Conservation (phyloP, 53 echinoderm and acorn worm species). For the Henricia sp. region DNA sequence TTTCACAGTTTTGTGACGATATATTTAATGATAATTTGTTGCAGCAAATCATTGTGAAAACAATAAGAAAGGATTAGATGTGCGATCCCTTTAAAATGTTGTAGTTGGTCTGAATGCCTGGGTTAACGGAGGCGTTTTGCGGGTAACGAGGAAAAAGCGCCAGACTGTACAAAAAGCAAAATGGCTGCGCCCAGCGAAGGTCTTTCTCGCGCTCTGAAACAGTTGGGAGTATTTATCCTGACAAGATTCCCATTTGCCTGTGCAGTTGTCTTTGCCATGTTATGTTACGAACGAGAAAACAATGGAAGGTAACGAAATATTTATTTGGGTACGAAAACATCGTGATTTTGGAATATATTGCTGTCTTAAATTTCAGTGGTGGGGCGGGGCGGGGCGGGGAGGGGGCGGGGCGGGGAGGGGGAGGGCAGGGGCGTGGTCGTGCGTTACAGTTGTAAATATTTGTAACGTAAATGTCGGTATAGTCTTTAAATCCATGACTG, state of each 20-base stretch:
- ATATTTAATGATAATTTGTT: too few relatives aligned
- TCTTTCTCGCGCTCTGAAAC: slow-evolving; percentile 37
- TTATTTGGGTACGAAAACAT: background rate
- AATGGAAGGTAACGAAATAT: slow-evolving; percentile 30
- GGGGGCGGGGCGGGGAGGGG: too few relatives aligned
- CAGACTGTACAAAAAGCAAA: slow-evolving; percentile 41
- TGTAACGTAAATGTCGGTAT: too few relatives aligned
- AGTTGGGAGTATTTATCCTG: slow-evolving; percentile 44
- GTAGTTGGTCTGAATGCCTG: background rate
- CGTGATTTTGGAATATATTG: background rate
- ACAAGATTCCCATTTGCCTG: slow-evolving; percentile 59
- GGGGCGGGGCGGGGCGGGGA: too few relatives aligned
- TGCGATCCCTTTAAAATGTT: background rate
- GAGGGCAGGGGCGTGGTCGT: too few relatives aligned
- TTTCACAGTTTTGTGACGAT: too few relatives aligned
- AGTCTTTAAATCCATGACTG: too few relatives aligned
- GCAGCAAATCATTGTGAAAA: too few relatives aligned
- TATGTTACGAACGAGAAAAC: slow-evolving; percentile 52
- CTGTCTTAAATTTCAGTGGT: slow-evolving; percentile 29
- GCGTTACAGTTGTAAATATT: too few relatives aligned
- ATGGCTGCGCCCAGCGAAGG: slow-evolving; percentile 56
- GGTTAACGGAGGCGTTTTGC: background rate
- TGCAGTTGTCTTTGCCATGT: slow-evolving; percentile 50
- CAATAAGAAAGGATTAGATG: too few relatives aligned
- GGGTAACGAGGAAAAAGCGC: background rate